Evolutionary conservation across 2,888 invertebrate genomes (phyloP), one percentile per base, ranked within the genome.

Genomic region (Meliscaeva auricollis): DNA sequence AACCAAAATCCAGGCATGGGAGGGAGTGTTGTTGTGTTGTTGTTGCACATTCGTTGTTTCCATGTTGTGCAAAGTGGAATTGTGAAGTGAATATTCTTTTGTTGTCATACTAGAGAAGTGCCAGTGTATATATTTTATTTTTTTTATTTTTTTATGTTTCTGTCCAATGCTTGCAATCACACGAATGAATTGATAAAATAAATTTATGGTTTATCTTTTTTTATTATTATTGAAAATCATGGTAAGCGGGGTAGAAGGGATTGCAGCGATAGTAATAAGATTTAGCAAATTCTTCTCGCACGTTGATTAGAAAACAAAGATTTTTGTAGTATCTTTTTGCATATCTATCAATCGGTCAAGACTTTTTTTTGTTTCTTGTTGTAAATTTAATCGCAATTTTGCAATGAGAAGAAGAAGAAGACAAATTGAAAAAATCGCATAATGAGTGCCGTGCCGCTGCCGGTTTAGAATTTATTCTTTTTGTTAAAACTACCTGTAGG

Each of bases 21-120:
- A 38, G 44, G 74, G 48, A 41, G 58, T 66, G 38, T 15, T 56
- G 11, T 20, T 48, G 35, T 56, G 32, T 56, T 66, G 38, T 35
- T 62, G 32, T 7, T 54, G 64, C 64, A 64, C 64, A 46, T 38
- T 64, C 30, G 64, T 44, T 62, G 62, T 26, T 15, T 22, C 32
- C n/a, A n/a, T 3, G 20, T 76, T 75, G 60, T 72, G 72, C 75
- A 72, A 84, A 84, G 84, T 84, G 75, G 64, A 66, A 75, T 79
- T 60, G 84, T 64, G 52, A 79, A 84, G 79, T 84, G 80, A 72
- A 84, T 75, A 72, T 80, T 79, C 84, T 84, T 84, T 84, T 84
- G 84, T 84, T 84, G 84, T 74, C 79, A 79, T 78, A 83, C 69
- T 75, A 72, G 70, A 66, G 70, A 52, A 75, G 83, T 83, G 79